Conservation (phyloP, 2,888 invertebrate genomes). For the Hemithea aestivaria region DNA sequence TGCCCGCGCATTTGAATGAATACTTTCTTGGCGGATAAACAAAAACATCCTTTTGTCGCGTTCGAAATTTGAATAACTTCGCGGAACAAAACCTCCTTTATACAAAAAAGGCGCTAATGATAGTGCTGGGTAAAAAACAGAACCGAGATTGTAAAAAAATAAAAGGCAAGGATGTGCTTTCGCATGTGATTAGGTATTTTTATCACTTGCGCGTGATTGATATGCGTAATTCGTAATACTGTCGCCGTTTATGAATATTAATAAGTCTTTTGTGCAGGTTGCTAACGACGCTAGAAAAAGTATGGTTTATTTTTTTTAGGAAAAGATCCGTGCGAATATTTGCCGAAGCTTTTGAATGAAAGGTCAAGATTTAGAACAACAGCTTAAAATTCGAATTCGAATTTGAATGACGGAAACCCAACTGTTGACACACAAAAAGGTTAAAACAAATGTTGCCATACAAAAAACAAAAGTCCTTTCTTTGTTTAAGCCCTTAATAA, state of each 20-base stretch:
- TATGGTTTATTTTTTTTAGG: conserved; percentile 34
- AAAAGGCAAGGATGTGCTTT: conserved; percentile 59
- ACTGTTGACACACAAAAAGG: no score
- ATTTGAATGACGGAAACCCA: no score
- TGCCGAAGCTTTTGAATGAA: no score
- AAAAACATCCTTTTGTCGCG: conserved; percentile 65
- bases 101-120: conserved; percentile 67
- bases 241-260: conserved; percentile 68
- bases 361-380: no score
- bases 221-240: conserved; percentile 75
- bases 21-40: conserved; percentile 63
- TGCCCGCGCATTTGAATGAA: conserved; percentile 36
- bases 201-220: conserved; percentile 70
- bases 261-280: conserved; percentile 59
- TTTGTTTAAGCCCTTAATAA: conserved; percentile 30
- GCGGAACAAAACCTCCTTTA: conserved; percentile 21
- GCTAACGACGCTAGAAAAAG: conserved; percentile 35
- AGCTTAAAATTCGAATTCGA: no score
- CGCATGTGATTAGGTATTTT: conserved; percentile 70
- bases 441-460: conserved; percentile 11
- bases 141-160: no score
- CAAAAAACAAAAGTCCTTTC: conserved; percentile 15
- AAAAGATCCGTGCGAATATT: conserved; percentile 60
- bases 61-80: conserved; percentile 58
- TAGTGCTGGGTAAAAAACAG: conserved; percentile 53